Conservation (phyloP, 2,888 invertebrate species). For the Esperia sulphurella region DNA sequence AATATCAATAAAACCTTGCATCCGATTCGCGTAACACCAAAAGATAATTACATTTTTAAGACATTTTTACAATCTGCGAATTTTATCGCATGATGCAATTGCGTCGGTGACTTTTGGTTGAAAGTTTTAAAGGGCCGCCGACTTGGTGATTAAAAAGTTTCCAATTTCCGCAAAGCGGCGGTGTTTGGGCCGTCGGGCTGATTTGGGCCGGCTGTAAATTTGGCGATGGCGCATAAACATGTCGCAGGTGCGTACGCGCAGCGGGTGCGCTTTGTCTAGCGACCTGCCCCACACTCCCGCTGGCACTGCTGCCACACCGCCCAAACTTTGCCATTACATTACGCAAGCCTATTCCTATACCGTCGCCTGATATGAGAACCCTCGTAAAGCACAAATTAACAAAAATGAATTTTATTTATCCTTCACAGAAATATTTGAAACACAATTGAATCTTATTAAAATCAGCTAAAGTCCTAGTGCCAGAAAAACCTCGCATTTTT, state of each 20-base stretch:
- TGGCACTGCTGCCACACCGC: slow-evolving; percentile 4
- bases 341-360: not conserved
- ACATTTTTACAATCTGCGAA: slow-evolving; percentile 52
- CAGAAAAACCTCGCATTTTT: too few relatives aligned
- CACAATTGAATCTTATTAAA: too few relatives aligned
- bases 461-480: too few relatives aligned
- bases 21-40: slow-evolving; percentile 33
- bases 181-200: slow-evolving; percentile 6
- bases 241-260: slow-evolving; percentile 51
- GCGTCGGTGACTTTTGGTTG: slow-evolving; percentile 25
- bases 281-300: slow-evolving; percentile 14
- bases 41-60: slow-evolving; percentile 45
- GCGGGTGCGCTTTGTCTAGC: slow-evolving; percentile 49
- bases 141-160: slow-evolving; percentile 56
- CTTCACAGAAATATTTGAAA: too few relatives aligned
- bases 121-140: slow-evolving; percentile 42
- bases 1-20: slow-evolving; percentile 28
- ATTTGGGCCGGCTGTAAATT: slow-evolving; percentile 50
- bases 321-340: not conserved
- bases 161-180: slow-evolving; percentile 52
- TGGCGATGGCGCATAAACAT: slow-evolving; percentile 66
- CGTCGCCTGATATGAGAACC: too few relatives aligned
- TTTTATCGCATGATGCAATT: slow-evolving; percentile 34
- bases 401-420: too few relatives aligned
- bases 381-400: too few relatives aligned